These are phyloP conservation scores for Phrynosoma platyrhinos DNA, from an alignment of 2,113 vertebrate genomes.

Conservation along the genomic window DNA sequence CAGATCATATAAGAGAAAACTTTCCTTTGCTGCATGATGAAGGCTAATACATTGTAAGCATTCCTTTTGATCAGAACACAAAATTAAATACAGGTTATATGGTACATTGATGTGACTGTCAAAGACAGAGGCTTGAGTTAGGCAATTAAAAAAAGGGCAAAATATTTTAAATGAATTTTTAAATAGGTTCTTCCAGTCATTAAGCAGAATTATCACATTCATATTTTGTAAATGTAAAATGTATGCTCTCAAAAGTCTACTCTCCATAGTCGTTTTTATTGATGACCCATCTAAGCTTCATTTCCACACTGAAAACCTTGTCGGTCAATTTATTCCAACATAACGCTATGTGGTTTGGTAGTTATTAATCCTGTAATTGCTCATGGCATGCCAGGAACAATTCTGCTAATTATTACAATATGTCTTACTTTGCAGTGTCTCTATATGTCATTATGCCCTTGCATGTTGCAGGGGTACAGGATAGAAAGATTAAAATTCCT, in stretches of 20 bases:
- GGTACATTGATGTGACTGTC: constrained; percentile 73
- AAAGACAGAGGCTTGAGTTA: constrained; percentile 68
- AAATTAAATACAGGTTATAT: constrained; percentile 71
- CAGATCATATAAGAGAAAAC: neutral
- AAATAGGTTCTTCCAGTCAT: constrained; percentile 77
- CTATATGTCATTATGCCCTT: constrained; percentile 72
- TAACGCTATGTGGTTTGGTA: constrained; percentile 76
- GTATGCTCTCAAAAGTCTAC: constrained; percentile 70
- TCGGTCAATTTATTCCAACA: constrained; percentile 84
- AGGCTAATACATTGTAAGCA: constrained; percentile 53
- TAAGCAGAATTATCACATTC: constrained; percentile 71
- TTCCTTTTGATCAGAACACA: constrained; percentile 59
- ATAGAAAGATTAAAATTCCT: constrained; percentile 57
- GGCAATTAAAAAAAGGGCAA: constrained; percentile 70
- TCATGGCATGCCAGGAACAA: constrained; percentile 81
- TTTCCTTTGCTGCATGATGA: constrained; percentile 39
- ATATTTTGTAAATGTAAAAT: constrained; percentile 77
- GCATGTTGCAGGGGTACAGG: constrained; percentile 23
- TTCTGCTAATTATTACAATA: constrained; percentile 84
- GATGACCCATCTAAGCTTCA: constrained; percentile 80
- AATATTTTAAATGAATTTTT: constrained; percentile 78
- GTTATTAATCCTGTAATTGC: constrained; percentile 85
- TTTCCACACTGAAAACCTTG: constrained; percentile 81
- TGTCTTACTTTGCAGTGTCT: constrained; percentile 79
- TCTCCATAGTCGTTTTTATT: constrained; percentile 74